phyloP scores from a whole-genome alignment of 2,797 vertebrate species.

The Limnodromus scolopaceus region DNA sequence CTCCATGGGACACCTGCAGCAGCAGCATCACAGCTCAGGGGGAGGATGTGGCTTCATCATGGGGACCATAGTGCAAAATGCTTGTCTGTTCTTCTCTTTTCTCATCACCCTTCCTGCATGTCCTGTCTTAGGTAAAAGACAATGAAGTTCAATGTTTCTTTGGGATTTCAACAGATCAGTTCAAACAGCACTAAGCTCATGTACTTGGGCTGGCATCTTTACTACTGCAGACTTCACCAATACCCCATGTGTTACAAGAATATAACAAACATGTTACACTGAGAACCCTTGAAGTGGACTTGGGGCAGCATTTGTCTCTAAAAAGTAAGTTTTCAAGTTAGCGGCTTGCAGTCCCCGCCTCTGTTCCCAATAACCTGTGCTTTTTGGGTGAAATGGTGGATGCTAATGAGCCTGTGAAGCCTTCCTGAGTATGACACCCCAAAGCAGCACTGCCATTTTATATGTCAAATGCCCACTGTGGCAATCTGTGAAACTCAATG shows the following conservation, averaged over 20 bases:
- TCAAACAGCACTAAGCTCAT: not conserved
- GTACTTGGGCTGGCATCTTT: not conserved
- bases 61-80: not conserved
- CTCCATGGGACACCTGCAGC: not conserved
- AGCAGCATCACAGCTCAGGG: not conserved
- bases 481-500: not conserved
- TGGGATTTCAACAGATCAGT: not conserved
- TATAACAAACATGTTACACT: not conserved
- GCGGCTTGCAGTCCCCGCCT: not conserved
- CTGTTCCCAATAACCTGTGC: not conserved
- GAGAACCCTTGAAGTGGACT: not conserved
- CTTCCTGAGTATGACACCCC: not conserved
- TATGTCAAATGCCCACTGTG: not conserved
- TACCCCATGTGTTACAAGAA: not conserved
- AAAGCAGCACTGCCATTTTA: not conserved
- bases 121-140: not conserved
- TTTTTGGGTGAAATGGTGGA: not conserved
- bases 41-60: accelerated
- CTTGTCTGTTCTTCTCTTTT: not conserved
- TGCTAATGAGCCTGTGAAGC: not conserved
- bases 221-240: not conserved
- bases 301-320: not conserved
- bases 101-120: not conserved
- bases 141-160: not conserved
- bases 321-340: not conserved